Evolutionary conservation across 2,888 invertebrate species (phyloP).

Genomic region (Harmothoe impar): DNA sequence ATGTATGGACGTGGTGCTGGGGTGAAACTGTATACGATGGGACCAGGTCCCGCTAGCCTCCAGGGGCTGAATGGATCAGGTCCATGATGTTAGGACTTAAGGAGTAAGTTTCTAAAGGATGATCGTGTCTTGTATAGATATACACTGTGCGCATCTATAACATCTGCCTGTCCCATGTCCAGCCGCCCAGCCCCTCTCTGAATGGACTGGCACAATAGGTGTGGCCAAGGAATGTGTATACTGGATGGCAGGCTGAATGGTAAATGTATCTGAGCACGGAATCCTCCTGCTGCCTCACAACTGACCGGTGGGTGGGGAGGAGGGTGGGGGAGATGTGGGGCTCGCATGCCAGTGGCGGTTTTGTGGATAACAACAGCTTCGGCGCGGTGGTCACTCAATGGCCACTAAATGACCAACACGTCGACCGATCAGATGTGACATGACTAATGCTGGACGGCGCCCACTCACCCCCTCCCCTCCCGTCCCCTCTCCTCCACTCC

Average conservation of each 20-base stretch:
- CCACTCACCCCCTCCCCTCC: background rate
- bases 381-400: conserved; percentile 49
- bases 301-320: background rate
- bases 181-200: too few species aligned
- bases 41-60: too few species aligned
- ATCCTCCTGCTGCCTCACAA: background rate
- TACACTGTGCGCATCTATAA: background rate
- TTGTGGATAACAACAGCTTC: conserved; percentile 25
- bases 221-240: background rate
- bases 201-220: background rate
- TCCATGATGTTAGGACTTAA: too few species aligned
- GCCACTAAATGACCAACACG: conserved; percentile 60
- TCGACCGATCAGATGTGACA: conserved; percentile 40
- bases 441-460: conserved; percentile 22
- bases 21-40: too few species aligned
- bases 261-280: background rate
- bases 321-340: conserved; percentile 21
- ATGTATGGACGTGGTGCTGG: too few species aligned
- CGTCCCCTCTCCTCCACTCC: background rate
- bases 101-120: background rate
- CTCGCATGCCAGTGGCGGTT: conserved; percentile 38
- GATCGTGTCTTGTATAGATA: background rate
- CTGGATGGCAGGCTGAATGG: background rate
- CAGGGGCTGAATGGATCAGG: too few species aligned
- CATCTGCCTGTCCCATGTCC: too few species aligned